Evolutionary conservation across 2,888 invertebrate species (phyloP).

Genomic region (Mesoligia furuncula): DNA sequence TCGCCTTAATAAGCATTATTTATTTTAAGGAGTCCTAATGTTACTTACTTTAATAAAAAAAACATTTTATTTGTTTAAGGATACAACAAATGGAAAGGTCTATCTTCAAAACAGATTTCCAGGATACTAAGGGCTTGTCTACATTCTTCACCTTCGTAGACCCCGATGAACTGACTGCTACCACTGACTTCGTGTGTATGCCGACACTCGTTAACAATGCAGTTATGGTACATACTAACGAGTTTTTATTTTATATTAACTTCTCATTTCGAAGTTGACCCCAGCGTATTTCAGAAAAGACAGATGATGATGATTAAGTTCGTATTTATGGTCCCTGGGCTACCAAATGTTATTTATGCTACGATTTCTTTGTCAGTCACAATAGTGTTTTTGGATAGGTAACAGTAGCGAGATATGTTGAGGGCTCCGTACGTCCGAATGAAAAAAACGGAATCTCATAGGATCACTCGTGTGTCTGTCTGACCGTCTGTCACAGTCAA

Average conservation of each 20-base stretch:
- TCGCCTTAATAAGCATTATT: background rate
- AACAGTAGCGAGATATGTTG: background rate
- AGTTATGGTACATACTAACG: conserved; percentile 40
- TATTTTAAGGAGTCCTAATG: background rate
- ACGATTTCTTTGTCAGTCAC: background rate
- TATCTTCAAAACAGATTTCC: conserved; percentile 39
- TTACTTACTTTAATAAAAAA: background rate
- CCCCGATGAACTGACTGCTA: conserved; percentile 54
- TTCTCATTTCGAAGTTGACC: background rate
- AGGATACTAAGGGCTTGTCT: conserved; percentile 45
- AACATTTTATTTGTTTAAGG: conserved; percentile 22
- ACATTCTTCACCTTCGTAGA: conserved; percentile 42
- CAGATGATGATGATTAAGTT: background rate
- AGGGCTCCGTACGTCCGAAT: no score
- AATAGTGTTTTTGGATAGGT: background rate
- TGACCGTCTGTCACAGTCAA: no score
- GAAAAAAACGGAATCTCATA: no score
- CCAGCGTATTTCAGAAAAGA: background rate
- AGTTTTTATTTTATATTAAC: background rate
- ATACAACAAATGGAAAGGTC: conserved; percentile 40
- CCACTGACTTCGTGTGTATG: conserved; percentile 42
- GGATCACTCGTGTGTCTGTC: no score
- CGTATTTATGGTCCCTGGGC: background rate
- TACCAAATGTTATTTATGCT: background rate
- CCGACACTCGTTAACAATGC: conserved; percentile 48